Evolutionary conservation across 2,797 vertebrate species (phyloP), one percentile per base, ranked within the genome.

Genomic region (Darevskia mixta): DNA sequence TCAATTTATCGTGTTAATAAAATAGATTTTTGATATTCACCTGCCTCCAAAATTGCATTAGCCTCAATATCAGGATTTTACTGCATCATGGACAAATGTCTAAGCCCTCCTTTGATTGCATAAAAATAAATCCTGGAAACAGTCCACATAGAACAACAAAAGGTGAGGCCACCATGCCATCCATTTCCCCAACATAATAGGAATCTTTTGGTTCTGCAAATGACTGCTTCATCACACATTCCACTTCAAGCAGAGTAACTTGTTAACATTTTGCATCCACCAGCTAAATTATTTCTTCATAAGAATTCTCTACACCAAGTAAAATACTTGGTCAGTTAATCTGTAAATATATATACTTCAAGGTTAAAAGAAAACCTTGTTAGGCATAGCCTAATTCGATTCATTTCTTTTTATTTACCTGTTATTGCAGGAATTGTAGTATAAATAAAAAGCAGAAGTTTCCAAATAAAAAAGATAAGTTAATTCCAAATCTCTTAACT

Each of bases 101-200:
- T 86, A 95, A 97, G 96, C 96, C 96, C 96, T 97, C 95, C 73
- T 94, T 95, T 92, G 83, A 85, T 92, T 96, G 96, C 95, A 95
- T 96, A 95, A 96, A 95, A 96, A 95, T 91, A 94, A 95, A 95
- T 92, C 93, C 94, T 95, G 96, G 90, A 90, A 90, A 92, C 81
- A 95, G 83, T 94, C 96, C 89, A 94, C 91, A 85, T 0, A 90
- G 88, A 86, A 91, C 88, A 95, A 92, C 92, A 92, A 69, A 93
- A 93, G 69, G 29, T 73, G 87, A 90, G 94, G 95, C 92, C 95
- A 93, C 86, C 92, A 94, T 92, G 83, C 76, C 76, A 25, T 32
- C 77, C 79, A 55, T 55, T 55, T 55, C 81, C 85, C 80, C 80
- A 73, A 71, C 73, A 79, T 78, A 85, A 75, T 86, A 85, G 61